These are phyloP conservation scores for Abrostola triplasia DNA, from an alignment of 2,888 invertebrate species.

Conservation along the genomic window DNA sequence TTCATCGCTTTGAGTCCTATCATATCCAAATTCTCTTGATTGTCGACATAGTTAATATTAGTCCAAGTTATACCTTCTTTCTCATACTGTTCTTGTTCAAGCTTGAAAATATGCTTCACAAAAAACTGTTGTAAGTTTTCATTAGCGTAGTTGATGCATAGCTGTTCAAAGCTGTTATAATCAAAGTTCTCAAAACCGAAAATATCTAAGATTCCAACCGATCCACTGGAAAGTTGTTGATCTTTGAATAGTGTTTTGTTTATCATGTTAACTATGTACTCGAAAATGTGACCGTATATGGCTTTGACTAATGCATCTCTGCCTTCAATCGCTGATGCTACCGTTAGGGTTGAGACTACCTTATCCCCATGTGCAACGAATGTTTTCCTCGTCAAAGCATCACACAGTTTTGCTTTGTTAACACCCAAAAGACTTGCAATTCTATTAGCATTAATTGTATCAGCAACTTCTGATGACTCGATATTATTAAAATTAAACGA, in stretches of 20 bases:
- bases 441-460: constrained; percentile 90
- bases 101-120: constrained; percentile 97
- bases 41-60: constrained; percentile 96
- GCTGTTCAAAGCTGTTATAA: constrained; percentile 97
- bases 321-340: constrained; percentile 93
- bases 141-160: constrained; percentile 99
- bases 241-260: constrained; percentile 94
- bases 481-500: constrained; percentile 93
- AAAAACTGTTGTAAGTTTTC: constrained; percentile 99
- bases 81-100: constrained; percentile 98
- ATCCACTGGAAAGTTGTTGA: constrained; percentile 88
- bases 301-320: constrained; percentile 98
- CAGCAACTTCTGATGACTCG: constrained; percentile 95
- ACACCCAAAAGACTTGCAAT: constrained; percentile 93
- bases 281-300: constrained; percentile 96
- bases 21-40: constrained; percentile 96
- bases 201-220: constrained; percentile 98
- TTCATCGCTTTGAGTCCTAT: constrained; percentile 96
- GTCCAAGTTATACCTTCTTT: constrained; percentile 97
- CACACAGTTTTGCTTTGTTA: constrained; percentile 90
- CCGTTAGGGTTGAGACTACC: constrained; percentile 92
- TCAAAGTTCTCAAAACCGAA: constrained; percentile 99
- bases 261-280: constrained; percentile 96
- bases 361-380: constrained; percentile 95
- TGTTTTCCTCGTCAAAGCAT: constrained; percentile 95